These are phyloP conservation scores for Maniola hyperantus DNA, from an alignment of 2,888 invertebrate species.

Conservation along the genomic window DNA sequence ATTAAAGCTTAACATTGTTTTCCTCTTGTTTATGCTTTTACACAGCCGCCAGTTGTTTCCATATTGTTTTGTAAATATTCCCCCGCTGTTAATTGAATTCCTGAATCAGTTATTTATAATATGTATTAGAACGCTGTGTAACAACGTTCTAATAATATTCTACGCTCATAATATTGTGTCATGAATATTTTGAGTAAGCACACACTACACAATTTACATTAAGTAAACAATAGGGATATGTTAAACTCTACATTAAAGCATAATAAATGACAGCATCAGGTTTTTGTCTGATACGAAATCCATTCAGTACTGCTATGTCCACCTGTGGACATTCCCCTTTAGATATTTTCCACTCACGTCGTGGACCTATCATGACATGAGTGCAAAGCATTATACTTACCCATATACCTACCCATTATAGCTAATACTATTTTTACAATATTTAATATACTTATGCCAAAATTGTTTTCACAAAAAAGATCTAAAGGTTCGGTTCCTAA, in stretches of 20 bases:
- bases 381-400: too few relatives aligned
- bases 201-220: conserved; percentile 33
- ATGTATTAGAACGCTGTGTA: conserved; percentile 37
- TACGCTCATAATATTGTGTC: conserved; percentile 38
- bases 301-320: background rate
- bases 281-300: background rate
- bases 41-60: conserved; percentile 47
- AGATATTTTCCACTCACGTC: too few relatives aligned
- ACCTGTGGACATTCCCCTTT: too few relatives aligned
- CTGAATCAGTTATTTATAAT: conserved; percentile 42
- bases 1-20: conserved; percentile 71
- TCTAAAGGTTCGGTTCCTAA: too few relatives aligned
- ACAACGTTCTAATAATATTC: conserved; percentile 40
- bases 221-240: conserved; percentile 22
- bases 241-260: conserved; percentile 13
- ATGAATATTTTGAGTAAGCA: conserved; percentile 36
- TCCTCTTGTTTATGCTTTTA: conserved; percentile 51
- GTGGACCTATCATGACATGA: too few relatives aligned
- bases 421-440: too few relatives aligned
- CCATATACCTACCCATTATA: too few relatives aligned
- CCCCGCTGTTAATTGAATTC: conserved; percentile 44
- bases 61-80: conserved; percentile 49
- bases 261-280: conserved; percentile 10
- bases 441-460: too few relatives aligned
- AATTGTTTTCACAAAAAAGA: too few relatives aligned